Base-by-base conservation (phyloP, 2,797 vertebrate species). In the Smutsia temminckii region DNA sequence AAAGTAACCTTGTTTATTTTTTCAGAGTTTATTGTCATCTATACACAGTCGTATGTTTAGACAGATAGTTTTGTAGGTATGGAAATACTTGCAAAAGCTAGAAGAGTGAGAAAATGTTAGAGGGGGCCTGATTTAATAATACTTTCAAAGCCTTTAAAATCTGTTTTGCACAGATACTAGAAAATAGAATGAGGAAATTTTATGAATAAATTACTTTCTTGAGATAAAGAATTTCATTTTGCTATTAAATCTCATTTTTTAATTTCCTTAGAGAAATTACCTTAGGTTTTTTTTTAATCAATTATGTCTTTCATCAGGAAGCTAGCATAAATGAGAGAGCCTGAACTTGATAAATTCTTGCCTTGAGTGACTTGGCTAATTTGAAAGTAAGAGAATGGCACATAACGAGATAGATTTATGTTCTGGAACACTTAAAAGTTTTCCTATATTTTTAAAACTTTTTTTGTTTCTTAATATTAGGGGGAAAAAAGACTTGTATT, bases 251-350 rank as follows among this genome's bases (percentile, higher is more conserved):
- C 25, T 94, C n/a, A 59, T 27, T 69, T 94, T 69, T 25, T 63
- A 89, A 75, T 71, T 89, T 59, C 63, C 64, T 92, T 89, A 37
- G 51, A 75, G 46, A 89, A 92, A 94, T 71, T 78, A 57, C n/a
- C 11, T 29, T 69, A 25, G 61, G 13, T 21, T 81, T 80, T 68
- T 72, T 74, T 17, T 29, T 4, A 72, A 89, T 64, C 55, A 49
- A 1, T 40, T 55, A 49, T 80, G 29, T 61, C 71, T 55, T 77
- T 80, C 14, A 55, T 40, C 79, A 92, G 34, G 42, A 85, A 85
- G 64, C 11, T 91, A 84, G 64, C n/a, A 59, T 64, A 94, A 88
- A 37, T 72, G 46, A 91, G 61, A 87, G 59, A 92, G 80, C 63
- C 21, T 59, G 9, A 89, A 85, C 29, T 68, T 61, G 68, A 34